These are phyloP conservation scores for Gila robusta DNA, from an alignment of 2,797 vertebrate genomes.

Conservation along the genomic window DNA sequence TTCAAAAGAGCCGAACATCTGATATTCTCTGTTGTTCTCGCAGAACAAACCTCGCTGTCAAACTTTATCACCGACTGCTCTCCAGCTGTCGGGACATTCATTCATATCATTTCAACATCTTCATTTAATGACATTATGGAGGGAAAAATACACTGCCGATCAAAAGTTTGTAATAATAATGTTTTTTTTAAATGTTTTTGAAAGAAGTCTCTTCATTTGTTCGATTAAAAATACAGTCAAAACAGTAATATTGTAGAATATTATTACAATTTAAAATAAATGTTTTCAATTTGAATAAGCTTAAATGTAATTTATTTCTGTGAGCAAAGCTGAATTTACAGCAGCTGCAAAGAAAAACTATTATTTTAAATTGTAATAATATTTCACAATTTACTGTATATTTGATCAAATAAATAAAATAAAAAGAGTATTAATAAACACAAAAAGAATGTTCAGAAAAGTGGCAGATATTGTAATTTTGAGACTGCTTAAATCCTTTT, in stretches of 20 bases:
- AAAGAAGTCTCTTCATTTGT: too few relatives aligned
- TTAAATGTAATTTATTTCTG: too few relatives aligned
- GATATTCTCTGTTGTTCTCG: constrained; percentile 17
- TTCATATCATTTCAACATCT: not conserved
- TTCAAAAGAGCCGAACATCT: not conserved
- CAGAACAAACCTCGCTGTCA: not conserved
- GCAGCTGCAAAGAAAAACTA: not conserved
- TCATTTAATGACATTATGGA: not conserved
- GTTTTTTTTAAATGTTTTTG: too few relatives aligned
- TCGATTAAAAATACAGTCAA: too few relatives aligned
- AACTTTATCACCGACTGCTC: not conserved
- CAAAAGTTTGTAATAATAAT: too few relatives aligned
- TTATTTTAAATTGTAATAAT: not conserved
- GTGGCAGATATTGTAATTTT: not conserved
- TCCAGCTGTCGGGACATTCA: constrained; percentile 17
- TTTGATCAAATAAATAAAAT: too few relatives aligned
- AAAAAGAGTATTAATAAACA: not conserved
- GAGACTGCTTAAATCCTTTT: not conserved
- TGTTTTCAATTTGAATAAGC: too few relatives aligned
- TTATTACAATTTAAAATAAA: too few relatives aligned
- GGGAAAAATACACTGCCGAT: not conserved
- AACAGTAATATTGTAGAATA: too few relatives aligned
- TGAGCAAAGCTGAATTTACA: not conserved
- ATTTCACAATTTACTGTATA: not conserved
- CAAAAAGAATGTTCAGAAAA: not conserved